Percentiles rank a stretch among this genome's conserved stretches.
phyloP scores from a whole-genome alignment of 2,113 vertebrate species.

The Strix aluco region DNA sequence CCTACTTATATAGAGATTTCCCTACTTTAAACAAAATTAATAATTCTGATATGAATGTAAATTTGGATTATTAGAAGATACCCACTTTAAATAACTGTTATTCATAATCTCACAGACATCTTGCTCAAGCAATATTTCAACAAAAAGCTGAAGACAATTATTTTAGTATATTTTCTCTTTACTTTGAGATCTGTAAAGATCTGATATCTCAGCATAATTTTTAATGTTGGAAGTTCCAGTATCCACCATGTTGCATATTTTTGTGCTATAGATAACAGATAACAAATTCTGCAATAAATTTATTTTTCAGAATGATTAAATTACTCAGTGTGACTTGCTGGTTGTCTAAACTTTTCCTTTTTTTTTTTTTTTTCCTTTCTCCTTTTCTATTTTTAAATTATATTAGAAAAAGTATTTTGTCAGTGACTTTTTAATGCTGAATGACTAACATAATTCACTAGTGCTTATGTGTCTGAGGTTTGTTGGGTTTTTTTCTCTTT shows the following conservation, averaged over 20 bases:
- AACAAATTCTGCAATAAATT: not conserved
- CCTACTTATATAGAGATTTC: not conserved
- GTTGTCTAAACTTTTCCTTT: not conserved
- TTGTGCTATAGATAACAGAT: not conserved
- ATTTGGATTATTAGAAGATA: not conserved
- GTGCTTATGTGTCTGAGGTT: not conserved
- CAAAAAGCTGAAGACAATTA: not conserved
- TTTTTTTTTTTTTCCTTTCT: not conserved
- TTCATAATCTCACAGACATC: not conserved
- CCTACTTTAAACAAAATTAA: not conserved
- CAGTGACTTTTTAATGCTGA: not conserved
- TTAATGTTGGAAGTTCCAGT: not conserved
- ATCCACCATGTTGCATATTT: not conserved
- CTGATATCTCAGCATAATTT: not conserved
- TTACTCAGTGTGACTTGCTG: not conserved
- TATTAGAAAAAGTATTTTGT: not conserved
- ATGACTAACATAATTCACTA: not conserved
- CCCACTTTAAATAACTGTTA: not conserved
- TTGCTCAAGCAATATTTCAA: not conserved
- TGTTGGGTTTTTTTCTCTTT: not conserved
- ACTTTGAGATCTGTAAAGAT: not conserved
- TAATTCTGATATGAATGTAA: not conserved
- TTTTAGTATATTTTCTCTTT: not conserved
- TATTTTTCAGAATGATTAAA: not conserved
- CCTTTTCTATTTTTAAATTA: not conserved